These are phyloP conservation scores for Todiramphus saurophagus DNA, from an alignment of 2,113 vertebrate genomes.

Conservation along the genomic window DNA sequence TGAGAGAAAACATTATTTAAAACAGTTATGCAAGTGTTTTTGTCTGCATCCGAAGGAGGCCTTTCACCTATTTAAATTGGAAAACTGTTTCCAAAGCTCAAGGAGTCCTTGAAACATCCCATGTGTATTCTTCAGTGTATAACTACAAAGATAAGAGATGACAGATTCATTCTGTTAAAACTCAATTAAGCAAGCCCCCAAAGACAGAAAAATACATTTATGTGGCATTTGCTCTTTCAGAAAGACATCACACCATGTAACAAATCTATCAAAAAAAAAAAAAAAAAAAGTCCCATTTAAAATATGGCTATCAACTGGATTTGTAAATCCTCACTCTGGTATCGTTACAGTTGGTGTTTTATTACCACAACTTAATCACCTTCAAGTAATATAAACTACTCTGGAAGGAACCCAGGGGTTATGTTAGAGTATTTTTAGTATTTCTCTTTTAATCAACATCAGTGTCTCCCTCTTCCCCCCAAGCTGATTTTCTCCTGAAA, in stretches of 20 bases:
- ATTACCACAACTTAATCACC: background rate
- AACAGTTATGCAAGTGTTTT: background rate
- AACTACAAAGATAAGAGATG: slow-evolving; percentile 23
- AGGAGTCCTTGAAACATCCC: slow-evolving; percentile 13
- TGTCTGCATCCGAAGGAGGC: background rate
- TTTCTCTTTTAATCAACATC: background rate
- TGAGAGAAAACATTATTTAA: background rate
- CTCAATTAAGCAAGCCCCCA: background rate
- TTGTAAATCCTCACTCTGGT: background rate
- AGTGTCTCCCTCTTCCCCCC: background rate
- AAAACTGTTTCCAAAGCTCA: slow-evolving; percentile 21
- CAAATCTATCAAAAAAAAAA: background rate
- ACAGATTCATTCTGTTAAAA: slow-evolving; percentile 9
- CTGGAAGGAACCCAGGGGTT: background rate
- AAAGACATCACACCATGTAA: background rate
- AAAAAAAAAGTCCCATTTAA: background rate
- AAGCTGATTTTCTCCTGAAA: background rate
- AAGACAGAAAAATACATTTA: slow-evolving; percentile 2
- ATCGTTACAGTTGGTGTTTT: background rate
- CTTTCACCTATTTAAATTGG: slow-evolving; percentile 28
- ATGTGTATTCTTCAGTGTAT: background rate
- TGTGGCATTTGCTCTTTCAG: background rate
- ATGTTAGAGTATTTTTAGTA: background rate
- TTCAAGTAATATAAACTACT: background rate
- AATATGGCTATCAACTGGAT: background rate